These are phyloP conservation scores for Zaprionus africanus DNA, from an alignment of 1,140 invertebrate genomes.

Conservation along the genomic window DNA sequence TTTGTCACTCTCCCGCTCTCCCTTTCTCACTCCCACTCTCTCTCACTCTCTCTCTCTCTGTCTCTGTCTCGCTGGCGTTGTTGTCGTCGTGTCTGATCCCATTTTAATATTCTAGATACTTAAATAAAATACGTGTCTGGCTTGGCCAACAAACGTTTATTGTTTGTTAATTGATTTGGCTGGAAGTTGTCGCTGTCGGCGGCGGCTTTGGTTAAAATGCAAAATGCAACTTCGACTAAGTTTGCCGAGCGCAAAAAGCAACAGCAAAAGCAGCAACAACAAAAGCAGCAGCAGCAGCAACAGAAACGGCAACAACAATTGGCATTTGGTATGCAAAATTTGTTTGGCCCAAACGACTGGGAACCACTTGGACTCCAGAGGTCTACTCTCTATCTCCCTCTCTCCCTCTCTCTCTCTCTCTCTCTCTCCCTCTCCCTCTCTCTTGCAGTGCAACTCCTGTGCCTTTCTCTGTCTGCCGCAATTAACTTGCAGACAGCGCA, in stretches of 20 bases:
- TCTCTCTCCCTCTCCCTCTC: neutral
- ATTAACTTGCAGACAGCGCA: conserved; percentile 79
- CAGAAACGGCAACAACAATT: conserved; percentile 9
- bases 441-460: neutral
- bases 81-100: conserved; percentile 77
- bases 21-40: neutral
- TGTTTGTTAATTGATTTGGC: conserved; percentile 84
- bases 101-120: conserved; percentile 84
- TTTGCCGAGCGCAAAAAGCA: conserved; percentile 30
- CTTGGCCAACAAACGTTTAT: conserved; percentile 82
- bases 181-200: conserved; percentile 61
- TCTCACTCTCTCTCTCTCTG: neutral
- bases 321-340: conserved; percentile 82
- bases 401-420: neutral
- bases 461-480: conserved; percentile 43
- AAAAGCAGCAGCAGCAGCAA: conserved; percentile 8
- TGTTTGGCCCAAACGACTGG: conserved; percentile 62
- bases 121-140: conserved; percentile 83
- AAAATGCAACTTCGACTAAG: conserved; percentile 72
- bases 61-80: neutral
- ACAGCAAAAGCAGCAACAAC: conserved; percentile 23
- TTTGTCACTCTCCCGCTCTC: conserved; percentile 47
- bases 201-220: conserved; percentile 72
- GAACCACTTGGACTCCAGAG: conserved; percentile 36
- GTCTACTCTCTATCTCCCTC: neutral